Evolutionary conservation across 2,113 vertebrate species (phyloP).

Genomic region (Piprites chloris): DNA sequence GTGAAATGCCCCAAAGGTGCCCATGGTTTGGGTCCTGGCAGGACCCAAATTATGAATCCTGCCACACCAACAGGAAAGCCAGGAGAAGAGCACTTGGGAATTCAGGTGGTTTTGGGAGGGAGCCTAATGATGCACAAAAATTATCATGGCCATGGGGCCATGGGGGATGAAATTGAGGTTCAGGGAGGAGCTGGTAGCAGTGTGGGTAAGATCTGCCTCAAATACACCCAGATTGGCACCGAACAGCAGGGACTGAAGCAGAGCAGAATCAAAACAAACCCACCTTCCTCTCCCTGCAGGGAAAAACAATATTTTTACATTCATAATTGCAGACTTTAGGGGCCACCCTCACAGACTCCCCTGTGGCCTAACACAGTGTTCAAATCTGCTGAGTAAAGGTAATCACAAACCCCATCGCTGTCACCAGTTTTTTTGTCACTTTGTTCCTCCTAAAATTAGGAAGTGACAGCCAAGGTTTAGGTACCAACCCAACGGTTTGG

Average conservation of each 20-base stretch:
- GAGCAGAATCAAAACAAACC: background rate
- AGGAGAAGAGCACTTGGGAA: background rate
- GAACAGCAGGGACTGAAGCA: accelerated
- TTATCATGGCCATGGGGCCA: background rate
- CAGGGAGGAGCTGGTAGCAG: background rate
- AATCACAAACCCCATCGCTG: background rate
- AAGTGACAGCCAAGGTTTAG: background rate
- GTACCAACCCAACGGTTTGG: background rate
- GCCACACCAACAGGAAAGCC: accelerated
- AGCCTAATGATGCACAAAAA: background rate
- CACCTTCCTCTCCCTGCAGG: background rate
- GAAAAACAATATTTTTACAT: background rate
- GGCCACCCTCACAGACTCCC: background rate
- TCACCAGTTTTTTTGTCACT: background rate
- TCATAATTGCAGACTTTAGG: background rate
- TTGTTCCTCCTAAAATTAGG: background rate
- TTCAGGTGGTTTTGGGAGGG: background rate
- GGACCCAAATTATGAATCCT: background rate
- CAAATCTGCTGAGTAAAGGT: background rate
- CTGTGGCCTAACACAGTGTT: background rate
- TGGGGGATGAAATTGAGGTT: accelerated
- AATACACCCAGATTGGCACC: background rate
- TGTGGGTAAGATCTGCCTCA: background rate
- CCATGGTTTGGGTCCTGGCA: background rate
- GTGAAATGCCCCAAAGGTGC: background rate